Base-by-base conservation (phyloP, 2,888 invertebrate species). In the Ecliptopera silaceata region DNA sequence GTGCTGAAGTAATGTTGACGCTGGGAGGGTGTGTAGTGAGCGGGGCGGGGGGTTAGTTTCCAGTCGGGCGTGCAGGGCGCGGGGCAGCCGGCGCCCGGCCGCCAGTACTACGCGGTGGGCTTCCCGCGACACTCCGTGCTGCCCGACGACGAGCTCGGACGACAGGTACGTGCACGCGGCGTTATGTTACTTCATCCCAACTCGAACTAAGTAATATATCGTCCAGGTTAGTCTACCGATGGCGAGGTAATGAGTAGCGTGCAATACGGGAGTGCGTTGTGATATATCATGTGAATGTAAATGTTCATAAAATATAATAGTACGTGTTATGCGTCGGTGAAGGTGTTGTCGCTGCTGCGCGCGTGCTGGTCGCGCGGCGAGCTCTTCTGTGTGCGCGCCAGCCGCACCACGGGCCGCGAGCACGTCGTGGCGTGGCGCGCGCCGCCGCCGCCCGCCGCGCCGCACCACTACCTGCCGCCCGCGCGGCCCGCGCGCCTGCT, bases 371-470 rank as follows among this genome's bases (percentile, higher is more conserved):
- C 96, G 76, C 93, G 96, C 12, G 94, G 96, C 58, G 83, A 95
- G 65, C 93, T 97, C 68, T 98, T 98, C 89, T 95, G 96, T 0
- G 95, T 98, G 65, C 95, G 96, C 52, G 93, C 96, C 41, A 98
- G 97, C 0, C 94, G 95, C 56, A 98, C 98, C 0, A 98, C 98
- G 0, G 98, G 98, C 0, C 94, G 96, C 69, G 95, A 96, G 78
- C 96, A 98, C 88, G 97, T 97, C 59, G 96, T 98, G 52, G 95
- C 97, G 42, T 98, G 98, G 98, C 96, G 84, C 65, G 72, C 63
- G 59, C 32, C 31, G 10, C 80, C 86, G 48, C 84, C 87, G 31
- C 85, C 85, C 72, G 66, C 77, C 65, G 60, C 76, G 56, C 61
- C 57, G 10, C 56, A 68, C 47, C 72, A 81, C 72, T 77, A 75